Evolutionary conservation across 2,797 vertebrate species (phyloP).

Genomic region (Fratercula arctica): DNA sequence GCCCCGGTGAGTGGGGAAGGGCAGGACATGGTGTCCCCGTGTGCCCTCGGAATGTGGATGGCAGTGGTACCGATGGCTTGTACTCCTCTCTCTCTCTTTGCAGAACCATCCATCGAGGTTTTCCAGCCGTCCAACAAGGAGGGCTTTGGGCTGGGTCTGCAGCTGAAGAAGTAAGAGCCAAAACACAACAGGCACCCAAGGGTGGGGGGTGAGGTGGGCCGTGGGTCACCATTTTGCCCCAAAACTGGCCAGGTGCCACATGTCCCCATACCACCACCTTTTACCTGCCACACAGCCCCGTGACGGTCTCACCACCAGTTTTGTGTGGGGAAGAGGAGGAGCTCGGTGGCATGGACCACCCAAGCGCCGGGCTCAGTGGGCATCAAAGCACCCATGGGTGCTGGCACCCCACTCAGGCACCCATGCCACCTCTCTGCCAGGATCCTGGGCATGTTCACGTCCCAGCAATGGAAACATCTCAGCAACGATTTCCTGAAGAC

Average conservation of each 20-base stretch:
- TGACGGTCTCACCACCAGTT: rapidly evolving
- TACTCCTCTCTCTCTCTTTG: background rate
- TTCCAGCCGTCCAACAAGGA: slow-evolving; percentile 99
- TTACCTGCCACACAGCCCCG: rapidly evolving
- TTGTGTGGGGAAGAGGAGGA: background rate
- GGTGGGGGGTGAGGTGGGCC: background rate
- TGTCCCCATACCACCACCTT: background rate
- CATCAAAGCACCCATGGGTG: background rate
- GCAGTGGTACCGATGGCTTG: rapidly evolving
- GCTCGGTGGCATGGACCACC: background rate
- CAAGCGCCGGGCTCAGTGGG: background rate
- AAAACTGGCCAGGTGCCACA: rapidly evolving
- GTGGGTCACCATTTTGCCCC: background rate
- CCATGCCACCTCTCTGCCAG: slow-evolving; percentile 69
- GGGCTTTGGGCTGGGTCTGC: slow-evolving; percentile 94
- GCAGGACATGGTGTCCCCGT: rapidly evolving
- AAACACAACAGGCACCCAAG: rapidly evolving
- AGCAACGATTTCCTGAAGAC: slow-evolving; percentile 99
- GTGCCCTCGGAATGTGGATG: rapidly evolving
- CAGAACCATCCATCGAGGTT: slow-evolving; percentile 97
- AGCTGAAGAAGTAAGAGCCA: slow-evolving; percentile 94
- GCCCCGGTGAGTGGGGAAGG: slow-evolving; percentile 85
- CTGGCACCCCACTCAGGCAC: background rate
- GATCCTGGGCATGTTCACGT: slow-evolving; percentile 96
- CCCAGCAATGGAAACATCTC: slow-evolving; percentile 99